phyloP scores from a whole-genome alignment of 2,888 invertebrate genomes.

The Nasonovia ribisnigri region DNA sequence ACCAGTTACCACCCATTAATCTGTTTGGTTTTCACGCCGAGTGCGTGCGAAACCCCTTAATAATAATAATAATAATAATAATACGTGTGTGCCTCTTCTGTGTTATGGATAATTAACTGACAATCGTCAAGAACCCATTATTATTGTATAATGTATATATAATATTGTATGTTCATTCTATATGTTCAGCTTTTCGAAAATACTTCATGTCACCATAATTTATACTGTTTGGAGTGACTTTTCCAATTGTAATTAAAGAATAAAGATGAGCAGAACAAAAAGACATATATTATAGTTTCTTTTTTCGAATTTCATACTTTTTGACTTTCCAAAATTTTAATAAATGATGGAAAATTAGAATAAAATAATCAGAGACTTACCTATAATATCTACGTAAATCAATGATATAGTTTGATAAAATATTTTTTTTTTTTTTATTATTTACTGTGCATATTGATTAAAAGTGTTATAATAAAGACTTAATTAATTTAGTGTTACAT shows the following conservation, averaged over 20 bases:
- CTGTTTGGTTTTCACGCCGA: slow-evolving; percentile 56
- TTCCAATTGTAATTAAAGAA: neutral
- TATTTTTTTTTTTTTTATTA: neutral
- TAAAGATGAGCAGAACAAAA: neutral
- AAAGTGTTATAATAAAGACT: neutral
- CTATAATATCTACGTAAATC: neutral
- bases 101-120: slow-evolving; percentile 59
- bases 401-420: neutral
- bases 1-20: slow-evolving; percentile 47
- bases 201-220: slow-evolving; percentile 11
- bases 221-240: neutral
- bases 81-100: neutral
- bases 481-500: neutral
- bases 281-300: neutral
- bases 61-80: slow-evolving; percentile 29
- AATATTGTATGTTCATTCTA: neutral
- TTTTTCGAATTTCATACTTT: neutral
- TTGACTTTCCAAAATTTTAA: neutral
- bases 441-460: neutral
- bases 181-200: slow-evolving; percentile 31
- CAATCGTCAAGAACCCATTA: slow-evolving; percentile 45
- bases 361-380: neutral
- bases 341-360: neutral
- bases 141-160: neutral
- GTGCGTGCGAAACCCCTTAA: slow-evolving; percentile 53